phyloP scores from a whole-genome alignment of 2,797 vertebrate species.

The Cuniculus paca region DNA sequence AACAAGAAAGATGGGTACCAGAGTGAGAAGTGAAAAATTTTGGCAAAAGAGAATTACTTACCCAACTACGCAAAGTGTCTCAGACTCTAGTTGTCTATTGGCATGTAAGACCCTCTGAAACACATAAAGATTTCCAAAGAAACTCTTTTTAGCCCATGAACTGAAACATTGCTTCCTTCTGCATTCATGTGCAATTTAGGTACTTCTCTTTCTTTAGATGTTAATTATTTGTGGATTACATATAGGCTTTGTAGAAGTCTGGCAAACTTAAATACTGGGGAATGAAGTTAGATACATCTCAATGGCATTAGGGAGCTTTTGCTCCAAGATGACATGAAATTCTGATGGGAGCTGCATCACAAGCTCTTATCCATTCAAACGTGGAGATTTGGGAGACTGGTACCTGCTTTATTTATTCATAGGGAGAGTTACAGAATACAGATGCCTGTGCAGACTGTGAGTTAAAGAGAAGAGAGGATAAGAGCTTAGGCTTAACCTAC shows the following conservation, averaged over 20 bases:
- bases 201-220: constrained; percentile 46
- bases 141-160: neutral
- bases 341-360: constrained; percentile 74
- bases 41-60: neutral
- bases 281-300: constrained; percentile 63
- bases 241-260: constrained; percentile 17
- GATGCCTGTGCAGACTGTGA: constrained; percentile 85
- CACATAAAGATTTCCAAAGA: neutral
- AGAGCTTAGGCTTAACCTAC: constrained; percentile 88
- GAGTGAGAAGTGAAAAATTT: neutral
- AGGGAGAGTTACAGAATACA: constrained; percentile 83
- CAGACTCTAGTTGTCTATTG: neutral
- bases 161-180: neutral
- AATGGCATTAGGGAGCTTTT: constrained; percentile 53
- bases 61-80: neutral
- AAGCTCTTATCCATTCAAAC: constrained; percentile 73
- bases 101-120: neutral
- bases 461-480: constrained; percentile 85
- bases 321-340: constrained; percentile 78
- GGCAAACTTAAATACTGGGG: constrained; percentile 24
- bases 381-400: constrained; percentile 77
- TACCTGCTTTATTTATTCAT: constrained; percentile 82
- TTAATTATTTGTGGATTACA: constrained; percentile 76
- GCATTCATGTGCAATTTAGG: neutral
- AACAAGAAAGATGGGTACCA: neutral